Conservation (phyloP, 2,797 vertebrate genomes). For the Syngnathus acus region DNA sequence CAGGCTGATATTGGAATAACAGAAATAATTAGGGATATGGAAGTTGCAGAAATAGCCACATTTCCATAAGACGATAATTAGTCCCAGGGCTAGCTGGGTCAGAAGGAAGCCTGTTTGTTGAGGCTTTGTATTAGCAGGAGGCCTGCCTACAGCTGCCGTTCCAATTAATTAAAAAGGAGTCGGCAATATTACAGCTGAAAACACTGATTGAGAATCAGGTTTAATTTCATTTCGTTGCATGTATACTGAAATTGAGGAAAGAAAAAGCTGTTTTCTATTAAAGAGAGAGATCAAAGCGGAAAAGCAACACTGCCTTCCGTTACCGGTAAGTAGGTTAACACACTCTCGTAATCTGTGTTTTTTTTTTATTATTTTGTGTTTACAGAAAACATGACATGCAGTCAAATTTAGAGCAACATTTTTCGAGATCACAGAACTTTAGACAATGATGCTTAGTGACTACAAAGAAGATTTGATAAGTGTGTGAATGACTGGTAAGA, state of each 20-base stretch:
- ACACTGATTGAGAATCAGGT: constrained; percentile 45
- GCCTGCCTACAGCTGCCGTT: constrained; percentile 45
- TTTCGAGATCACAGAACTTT: constrained; percentile 26
- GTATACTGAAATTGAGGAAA: constrained; percentile 20
- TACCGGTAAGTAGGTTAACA: constrained; percentile 40
- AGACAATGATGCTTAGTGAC: constrained; percentile 39
- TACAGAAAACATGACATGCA: constrained; percentile 44
- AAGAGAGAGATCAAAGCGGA: constrained; percentile 15
- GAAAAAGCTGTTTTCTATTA: constrained; percentile 28
- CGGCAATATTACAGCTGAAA: constrained; percentile 36
- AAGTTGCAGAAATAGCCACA: constrained; percentile 92
- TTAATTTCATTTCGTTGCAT: constrained; percentile 29
- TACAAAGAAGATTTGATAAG: constrained; percentile 44
- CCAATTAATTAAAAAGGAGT: constrained; percentile 49
- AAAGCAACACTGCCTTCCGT: constrained; percentile 2
- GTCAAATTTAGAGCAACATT: constrained; percentile 31
- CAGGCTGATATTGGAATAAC: constrained; percentile 94
- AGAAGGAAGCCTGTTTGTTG: constrained; percentile 66
- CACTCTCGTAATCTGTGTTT: constrained; percentile 40
- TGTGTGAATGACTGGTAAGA: constrained; percentile 35
- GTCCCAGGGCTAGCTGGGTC: constrained; percentile 87
- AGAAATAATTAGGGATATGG: constrained; percentile 98
- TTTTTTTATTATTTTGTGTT: constrained; percentile 27
- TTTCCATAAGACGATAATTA: constrained; percentile 99
- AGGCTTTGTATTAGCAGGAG: constrained; percentile 51